Conservation (phyloP, 2,888 invertebrate species). For the Leptopterna dolabrata region DNA sequence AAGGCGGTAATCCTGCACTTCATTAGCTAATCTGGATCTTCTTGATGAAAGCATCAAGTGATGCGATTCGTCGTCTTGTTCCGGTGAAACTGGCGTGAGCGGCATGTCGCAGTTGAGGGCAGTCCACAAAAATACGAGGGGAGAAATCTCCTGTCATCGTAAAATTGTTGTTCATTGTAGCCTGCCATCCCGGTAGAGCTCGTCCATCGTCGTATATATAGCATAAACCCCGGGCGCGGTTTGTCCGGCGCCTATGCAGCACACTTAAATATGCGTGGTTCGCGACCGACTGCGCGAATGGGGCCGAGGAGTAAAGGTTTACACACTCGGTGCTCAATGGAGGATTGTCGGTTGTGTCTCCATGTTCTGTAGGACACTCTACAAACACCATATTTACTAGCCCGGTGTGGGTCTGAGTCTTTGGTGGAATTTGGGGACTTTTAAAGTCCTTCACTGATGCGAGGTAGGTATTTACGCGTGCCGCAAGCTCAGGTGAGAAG, state of each 20-base stretch:
- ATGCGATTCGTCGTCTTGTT: not conserved
- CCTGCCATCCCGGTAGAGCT: not conserved
- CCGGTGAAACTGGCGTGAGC: not conserved
- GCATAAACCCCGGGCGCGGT: not conserved
- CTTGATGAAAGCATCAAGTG: not conserved
- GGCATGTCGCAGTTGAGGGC: not conserved
- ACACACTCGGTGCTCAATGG: not conserved
- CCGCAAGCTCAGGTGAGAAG: not conserved
- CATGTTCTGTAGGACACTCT: not conserved
- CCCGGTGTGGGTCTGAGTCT: not conserved
- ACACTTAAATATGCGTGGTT: not conserved
- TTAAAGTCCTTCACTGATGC: not conserved
- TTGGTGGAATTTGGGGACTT: not conserved
- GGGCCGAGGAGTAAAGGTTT: not conserved
- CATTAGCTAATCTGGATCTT: not conserved
- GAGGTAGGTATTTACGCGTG: constrained; percentile 16
- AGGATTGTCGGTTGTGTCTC: not conserved
- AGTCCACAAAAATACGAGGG: not conserved
- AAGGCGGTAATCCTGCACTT: not conserved
- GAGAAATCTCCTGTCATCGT: not conserved
- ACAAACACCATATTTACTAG: not conserved
- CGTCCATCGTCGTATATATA: not conserved
- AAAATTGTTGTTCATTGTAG: not conserved
- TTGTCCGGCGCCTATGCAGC: not conserved
- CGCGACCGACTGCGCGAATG: not conserved